These are phyloP conservation scores for Bucco capensis DNA, from an alignment of 2,113 vertebrate species.

Conservation along the genomic window DNA sequence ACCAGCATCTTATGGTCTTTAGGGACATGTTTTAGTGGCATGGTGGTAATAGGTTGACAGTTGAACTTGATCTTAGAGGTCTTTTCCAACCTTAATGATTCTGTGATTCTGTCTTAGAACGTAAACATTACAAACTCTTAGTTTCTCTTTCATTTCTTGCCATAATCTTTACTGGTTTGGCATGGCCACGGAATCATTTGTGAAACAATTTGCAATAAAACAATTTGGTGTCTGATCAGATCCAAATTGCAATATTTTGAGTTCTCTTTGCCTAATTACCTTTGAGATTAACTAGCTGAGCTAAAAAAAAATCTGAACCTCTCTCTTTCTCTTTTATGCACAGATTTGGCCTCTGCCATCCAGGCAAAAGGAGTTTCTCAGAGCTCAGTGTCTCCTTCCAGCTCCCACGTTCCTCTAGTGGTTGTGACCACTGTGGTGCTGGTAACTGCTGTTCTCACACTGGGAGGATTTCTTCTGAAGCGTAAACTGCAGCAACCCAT, in stretches of 20 bases:
- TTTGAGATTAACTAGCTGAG: neutral
- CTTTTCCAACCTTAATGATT: too few species aligned
- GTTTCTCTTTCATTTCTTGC: neutral
- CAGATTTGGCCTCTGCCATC: neutral
- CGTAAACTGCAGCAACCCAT: neutral
- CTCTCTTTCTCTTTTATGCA: neutral
- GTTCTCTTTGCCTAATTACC: neutral
- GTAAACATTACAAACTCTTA: neutral
- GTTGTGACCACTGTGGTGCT: neutral
- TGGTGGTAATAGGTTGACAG: too few species aligned
- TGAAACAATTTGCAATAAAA: neutral
- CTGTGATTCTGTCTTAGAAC: too few species aligned
- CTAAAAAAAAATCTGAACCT: neutral
- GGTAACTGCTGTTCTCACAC: neutral
- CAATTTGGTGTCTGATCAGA: neutral
- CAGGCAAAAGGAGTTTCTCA: neutral
- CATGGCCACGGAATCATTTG: neutral
- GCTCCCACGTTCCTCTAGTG: neutral
- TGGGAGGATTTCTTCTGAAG: slow-evolving; percentile 15
- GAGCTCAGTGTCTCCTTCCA: neutral
- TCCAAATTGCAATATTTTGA: neutral
- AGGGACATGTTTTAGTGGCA: too few species aligned
- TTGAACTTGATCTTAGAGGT: too few species aligned
- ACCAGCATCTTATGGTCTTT: neutral
- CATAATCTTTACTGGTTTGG: neutral